A percentile compares a stretch with the other conserved stretches of the same genome.
Conservation (phyloP, 2,888 invertebrate genomes). For the Julus scandinavius region DNA sequence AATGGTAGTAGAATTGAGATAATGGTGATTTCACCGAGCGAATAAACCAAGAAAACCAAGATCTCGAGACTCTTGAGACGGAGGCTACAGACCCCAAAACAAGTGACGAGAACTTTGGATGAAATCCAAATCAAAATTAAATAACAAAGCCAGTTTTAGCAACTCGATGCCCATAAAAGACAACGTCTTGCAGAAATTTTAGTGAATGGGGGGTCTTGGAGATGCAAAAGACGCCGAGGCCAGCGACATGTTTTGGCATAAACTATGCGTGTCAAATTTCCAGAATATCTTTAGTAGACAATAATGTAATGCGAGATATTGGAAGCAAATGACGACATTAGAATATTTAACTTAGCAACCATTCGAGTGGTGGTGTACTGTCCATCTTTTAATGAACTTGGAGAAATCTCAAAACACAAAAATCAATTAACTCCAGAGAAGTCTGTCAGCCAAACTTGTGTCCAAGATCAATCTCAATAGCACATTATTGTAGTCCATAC, state of each 20-base stretch:
- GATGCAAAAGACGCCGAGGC: neutral
- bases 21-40: too few species aligned
- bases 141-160: slow-evolving; percentile 41
- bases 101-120: slow-evolving; percentile 15
- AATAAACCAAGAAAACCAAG: neutral
- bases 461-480: neutral
- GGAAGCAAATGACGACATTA: neutral
- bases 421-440: neutral
- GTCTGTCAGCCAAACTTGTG: neutral
- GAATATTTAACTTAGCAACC: neutral
- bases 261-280: slow-evolving; percentile 44
- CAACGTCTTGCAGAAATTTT: neutral
- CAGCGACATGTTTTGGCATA: neutral
- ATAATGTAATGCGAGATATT: neutral
- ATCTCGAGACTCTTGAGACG: neutral
- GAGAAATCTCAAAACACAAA: neutral
- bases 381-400: neutral
- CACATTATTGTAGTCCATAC: neutral
- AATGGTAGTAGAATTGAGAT: too few species aligned
- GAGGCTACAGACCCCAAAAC: neutral
- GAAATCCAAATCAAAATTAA: slow-evolving; percentile 43
- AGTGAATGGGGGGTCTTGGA: neutral
- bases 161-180: slow-evolving; percentile 43
- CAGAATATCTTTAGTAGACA: neutral
- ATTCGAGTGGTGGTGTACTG: neutral